A percentile compares a stretch with the other conserved stretches of the same genome.
Conservation (phyloP, 1,140 invertebrate genomes). For the Papilio dardanus region DNA sequence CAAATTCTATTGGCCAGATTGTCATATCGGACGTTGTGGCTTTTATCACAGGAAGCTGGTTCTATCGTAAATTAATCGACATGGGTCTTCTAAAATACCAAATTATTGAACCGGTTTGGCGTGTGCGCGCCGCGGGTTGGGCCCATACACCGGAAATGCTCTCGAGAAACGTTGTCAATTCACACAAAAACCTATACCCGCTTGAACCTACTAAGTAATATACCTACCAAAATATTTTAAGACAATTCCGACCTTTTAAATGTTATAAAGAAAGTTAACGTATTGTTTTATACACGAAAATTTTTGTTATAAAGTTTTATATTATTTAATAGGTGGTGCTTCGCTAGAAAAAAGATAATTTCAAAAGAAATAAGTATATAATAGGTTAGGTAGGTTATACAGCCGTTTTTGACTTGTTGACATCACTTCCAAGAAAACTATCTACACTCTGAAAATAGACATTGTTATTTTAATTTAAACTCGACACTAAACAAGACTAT, state of each 20-base stretch:
- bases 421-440: neutral
- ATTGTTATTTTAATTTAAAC: neutral
- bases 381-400: too few relatives aligned
- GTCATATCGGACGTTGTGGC: slow-evolving; percentile 53
- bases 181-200: slow-evolving; percentile 44
- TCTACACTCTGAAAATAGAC: neutral
- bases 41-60: slow-evolving; percentile 70
- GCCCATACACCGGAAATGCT: slow-evolving; percentile 64
- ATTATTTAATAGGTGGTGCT: too few relatives aligned
- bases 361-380: too few relatives aligned
- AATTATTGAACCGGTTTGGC: slow-evolving; percentile 73
- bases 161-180: slow-evolving; percentile 48
- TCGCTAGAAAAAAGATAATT: too few relatives aligned
- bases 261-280: neutral
- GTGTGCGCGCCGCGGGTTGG: slow-evolving; percentile 62
- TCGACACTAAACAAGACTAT: neutral
- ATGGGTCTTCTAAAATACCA: slow-evolving; percentile 58
- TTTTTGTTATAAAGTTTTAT: too few relatives aligned
- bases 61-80: slow-evolving; percentile 71
- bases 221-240: slow-evolving; percentile 32
- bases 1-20: slow-evolving; percentile 52
- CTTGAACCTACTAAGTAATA: slow-evolving; percentile 41
- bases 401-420: too few relatives aligned
- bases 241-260: neutral
- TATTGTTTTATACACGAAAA: too few relatives aligned